Conservation (phyloP, 2,797 vertebrate genomes). For the Anabas testudineus region DNA sequence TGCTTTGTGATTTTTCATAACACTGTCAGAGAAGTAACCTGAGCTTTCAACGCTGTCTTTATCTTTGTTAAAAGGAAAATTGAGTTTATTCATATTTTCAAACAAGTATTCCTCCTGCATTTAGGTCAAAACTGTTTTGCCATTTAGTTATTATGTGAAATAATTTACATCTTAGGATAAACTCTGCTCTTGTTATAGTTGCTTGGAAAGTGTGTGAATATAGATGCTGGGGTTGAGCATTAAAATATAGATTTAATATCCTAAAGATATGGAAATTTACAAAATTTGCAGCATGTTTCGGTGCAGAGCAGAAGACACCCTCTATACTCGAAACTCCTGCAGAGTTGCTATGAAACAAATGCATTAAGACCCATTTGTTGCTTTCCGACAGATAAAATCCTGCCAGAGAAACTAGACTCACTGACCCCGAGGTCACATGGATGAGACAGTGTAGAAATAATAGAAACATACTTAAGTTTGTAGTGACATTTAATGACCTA, state of each 20-base stretch:
- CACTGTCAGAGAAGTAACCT: slow-evolving; percentile 33
- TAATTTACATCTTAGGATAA: neutral
- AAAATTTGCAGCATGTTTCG: slow-evolving; percentile 31
- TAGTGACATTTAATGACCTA: neutral
- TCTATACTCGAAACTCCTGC: slow-evolving; percentile 35
- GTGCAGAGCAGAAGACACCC: slow-evolving; percentile 7
- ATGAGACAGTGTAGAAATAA: slow-evolving; percentile 19
- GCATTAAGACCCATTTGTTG: slow-evolving; percentile 62
- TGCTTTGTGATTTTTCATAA: slow-evolving; percentile 23
- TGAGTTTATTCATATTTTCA: slow-evolving; percentile 11
- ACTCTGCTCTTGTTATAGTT: neutral
- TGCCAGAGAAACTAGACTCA: slow-evolving; percentile 38
- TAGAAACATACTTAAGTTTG: slow-evolving; percentile 9
- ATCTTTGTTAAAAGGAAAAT: slow-evolving; percentile 6
- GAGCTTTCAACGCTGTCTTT: slow-evolving; percentile 39
- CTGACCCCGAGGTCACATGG: slow-evolving; percentile 29
- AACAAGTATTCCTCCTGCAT: slow-evolving; percentile 3
- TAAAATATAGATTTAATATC: neutral
- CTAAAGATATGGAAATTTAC: neutral
- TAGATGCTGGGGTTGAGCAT: neutral
- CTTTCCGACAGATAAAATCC: slow-evolving; percentile 44
- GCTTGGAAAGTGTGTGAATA: neutral
- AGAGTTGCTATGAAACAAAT: slow-evolving; percentile 66
- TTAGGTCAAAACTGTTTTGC: neutral
- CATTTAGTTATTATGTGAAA: no score